Base-by-base conservation (phyloP, 2,888 invertebrate genomes). In the Blera fallax region DNA sequence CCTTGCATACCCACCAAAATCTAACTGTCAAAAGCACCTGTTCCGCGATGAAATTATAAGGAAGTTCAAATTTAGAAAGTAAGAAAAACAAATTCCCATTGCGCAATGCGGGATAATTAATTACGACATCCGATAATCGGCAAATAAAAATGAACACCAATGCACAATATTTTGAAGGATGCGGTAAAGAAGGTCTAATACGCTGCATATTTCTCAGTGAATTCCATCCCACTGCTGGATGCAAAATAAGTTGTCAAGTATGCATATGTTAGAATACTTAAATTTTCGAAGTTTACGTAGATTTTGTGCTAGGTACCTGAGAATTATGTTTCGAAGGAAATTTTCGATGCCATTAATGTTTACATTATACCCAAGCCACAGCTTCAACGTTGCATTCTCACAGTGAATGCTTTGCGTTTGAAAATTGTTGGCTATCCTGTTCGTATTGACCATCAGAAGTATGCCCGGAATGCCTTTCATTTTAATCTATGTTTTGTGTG, bases 401-500 rank as follows among this genome's bases (percentile, higher is more conserved):
- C 98, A 6, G 96, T 98, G 95, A 94, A 94, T 91, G 94, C 94
- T 0, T 90, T 94, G 29, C 96, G 97, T 29, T 95, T 96, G 89
- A 98, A 98, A 93, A 97, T 98, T 88, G 94, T 98, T 14, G 98
- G 98, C 0, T 98, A 97, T 92, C 98, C 98, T 0, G 96, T 98
- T 45, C 94, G 96, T 50, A 98, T 99, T 78, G 96, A 97, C 89
- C 95, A 96, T 91, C 95, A 96, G 62, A 96, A 97, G 89, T 99
- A 99, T 92, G 95, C 96, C 11, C 94, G 99, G 69, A 99, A 99
- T 92, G 97, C 97, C n/a, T 97, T 97, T 89, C 96, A 98, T 85
- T 99, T 99, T 93, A 99, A 99, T 93, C 92, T 98, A 32, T 98
- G 98, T 92, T 98, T 99, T 90, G 98, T 98, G 0, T 98, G 98